These are phyloP conservation scores for Chlorodrepanis virens DNA, from an alignment of 2,113 vertebrate species.

Conservation along the genomic window DNA sequence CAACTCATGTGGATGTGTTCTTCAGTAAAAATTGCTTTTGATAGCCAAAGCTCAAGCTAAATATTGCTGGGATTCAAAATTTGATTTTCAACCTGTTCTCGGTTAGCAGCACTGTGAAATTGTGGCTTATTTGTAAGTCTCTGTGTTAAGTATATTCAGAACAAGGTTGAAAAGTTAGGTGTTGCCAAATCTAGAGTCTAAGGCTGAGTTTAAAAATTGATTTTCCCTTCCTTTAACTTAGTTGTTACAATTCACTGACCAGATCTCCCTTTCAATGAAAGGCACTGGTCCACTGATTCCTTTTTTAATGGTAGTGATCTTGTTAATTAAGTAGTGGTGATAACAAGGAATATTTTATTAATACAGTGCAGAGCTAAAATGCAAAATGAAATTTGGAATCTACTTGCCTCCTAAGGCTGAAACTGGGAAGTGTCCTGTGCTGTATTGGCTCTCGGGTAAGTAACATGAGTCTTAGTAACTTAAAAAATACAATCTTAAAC, in stretches of 20 bases:
- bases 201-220: not conserved
- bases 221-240: not conserved
- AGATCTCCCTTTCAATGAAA: not conserved
- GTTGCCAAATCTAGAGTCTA: not conserved
- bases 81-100: not conserved
- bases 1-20: not conserved
- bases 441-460: constrained; percentile 94
- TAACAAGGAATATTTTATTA: constrained; percentile 25
- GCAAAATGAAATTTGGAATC: constrained; percentile 95
- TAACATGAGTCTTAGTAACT: not conserved
- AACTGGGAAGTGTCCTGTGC: constrained; percentile 85
- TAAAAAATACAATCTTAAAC: not conserved
- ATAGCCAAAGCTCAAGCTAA: not conserved
- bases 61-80: not conserved
- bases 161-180: not conserved
- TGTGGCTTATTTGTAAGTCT: not conserved
- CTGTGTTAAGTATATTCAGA: not conserved
- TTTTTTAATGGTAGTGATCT: not conserved
- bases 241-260: not conserved
- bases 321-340: not conserved
- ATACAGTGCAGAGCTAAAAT: constrained; percentile 87
- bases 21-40: not conserved
- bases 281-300: not conserved
- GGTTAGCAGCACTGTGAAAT: not conserved
- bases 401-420: constrained; percentile 92